Percentiles rank a stretch among this genome's conserved stretches.
These are phyloP conservation scores for Gracilinanus agilis DNA, from an alignment of 2,113 vertebrate genomes.

Conservation along the genomic window DNA sequence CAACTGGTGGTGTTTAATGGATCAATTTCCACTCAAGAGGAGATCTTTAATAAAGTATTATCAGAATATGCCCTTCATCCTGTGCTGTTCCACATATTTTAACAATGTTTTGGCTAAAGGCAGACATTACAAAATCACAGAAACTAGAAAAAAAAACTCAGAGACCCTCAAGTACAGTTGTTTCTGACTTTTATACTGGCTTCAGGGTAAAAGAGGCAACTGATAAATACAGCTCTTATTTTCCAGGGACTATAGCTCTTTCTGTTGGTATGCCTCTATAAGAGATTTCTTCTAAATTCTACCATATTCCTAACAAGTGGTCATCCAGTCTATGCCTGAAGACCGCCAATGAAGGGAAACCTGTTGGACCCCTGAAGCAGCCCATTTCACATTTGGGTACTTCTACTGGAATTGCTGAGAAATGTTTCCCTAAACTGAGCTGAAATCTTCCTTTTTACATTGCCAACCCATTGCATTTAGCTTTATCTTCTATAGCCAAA, in stretches of 20 bases:
- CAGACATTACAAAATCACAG: neutral
- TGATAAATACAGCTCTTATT: neutral
- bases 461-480: neutral
- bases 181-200: neutral
- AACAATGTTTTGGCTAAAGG: neutral
- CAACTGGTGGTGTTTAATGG: neutral
- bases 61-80: neutral
- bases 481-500: neutral
- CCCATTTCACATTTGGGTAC: neutral
- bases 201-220: neutral
- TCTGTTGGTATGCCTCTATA: neutral
- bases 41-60: neutral
- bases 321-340: too few relatives aligned
- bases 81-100: neutral
- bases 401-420: neutral
- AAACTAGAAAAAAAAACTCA: neutral
- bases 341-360: neutral
- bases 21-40: neutral
- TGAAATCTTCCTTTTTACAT: neutral
- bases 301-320: neutral
- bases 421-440: neutral
- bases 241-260: neutral
- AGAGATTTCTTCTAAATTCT: neutral
- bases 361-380: too few relatives aligned
- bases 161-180: neutral